Evolutionary conservation across 2,113 vertebrate genomes (phyloP), one percentile per base, ranked within the genome.

Genomic region (Albula goreensis): DNA sequence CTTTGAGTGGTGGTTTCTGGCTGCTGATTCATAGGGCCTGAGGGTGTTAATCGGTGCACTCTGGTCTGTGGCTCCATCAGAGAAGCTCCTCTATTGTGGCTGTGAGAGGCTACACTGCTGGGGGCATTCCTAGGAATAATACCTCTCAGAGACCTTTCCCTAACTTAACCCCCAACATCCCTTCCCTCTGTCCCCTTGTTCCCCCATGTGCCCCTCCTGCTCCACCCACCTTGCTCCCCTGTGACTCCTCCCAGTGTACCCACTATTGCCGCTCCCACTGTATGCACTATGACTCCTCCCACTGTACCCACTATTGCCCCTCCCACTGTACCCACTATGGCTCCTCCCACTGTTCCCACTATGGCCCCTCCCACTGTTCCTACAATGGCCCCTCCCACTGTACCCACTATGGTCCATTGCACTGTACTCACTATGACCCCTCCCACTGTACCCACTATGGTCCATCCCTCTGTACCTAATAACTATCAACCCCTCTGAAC

Each of bases 101-200:
- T 86, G 78, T 87, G 87, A 85, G 88, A 86, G 86, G 74, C 83
- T 88, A 31, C 89, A 31, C 89, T 86, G 89, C 89, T 87, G 88
- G 88, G 87, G 81, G 85, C 85, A 81, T 74, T 85, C 86, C 86
- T 89, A 87, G 88, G 89, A 91, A 89, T 83, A 90, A 89, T 82
- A 86, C 56, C 56, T 74, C 60, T 3, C 2, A 19, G 60, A 19
- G 60, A 66, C 60, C 60, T 19, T 19, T 66, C 60, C 19, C 60
- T 22, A 15, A 19, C 15, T 19, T 66, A 15, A 66, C 60, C 22
- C 60, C 22, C 19, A 19, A 15, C 15, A 15, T 13, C 60, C 60
- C 60, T 22, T 56, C 53, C 53, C 53, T 56, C 53, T 56, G 53
- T 1, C 12, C 53, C 31, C 31, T 56, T 12, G 7, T 12, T 12